Conservation (phyloP, 2,888 invertebrate genomes). For the Timandra comae region DNA sequence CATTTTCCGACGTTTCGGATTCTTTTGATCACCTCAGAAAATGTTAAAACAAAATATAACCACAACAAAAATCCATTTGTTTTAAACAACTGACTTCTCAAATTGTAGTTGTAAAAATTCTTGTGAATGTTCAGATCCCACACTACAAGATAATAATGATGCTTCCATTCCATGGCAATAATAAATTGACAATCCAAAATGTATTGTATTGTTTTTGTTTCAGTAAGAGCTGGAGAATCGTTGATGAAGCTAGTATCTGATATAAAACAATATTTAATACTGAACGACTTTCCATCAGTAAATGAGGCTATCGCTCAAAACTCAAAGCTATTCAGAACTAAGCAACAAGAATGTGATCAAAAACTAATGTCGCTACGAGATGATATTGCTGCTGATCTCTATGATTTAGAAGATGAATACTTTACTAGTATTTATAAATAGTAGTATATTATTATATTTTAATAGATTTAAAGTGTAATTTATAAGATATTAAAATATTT, state of each 20-base stretch:
- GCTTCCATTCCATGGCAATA: too few species aligned
- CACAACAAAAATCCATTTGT: too few species aligned
- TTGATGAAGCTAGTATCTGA: constrained; percentile 98
- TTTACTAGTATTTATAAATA: constrained; percentile 90
- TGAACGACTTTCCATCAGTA: constrained; percentile 98
- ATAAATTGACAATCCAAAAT: too few species aligned
- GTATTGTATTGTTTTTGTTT: constrained; percentile 30
- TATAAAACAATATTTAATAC: constrained; percentile 97
- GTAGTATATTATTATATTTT: constrained; percentile 7
- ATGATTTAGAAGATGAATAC: constrained; percentile 95
- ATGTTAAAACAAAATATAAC: too few species aligned
- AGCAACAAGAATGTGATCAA: constrained; percentile 94
- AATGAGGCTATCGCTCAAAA: constrained; percentile 98
- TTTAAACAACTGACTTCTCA: too few species aligned
- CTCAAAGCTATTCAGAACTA: constrained; percentile 90
- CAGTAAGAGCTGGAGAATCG: constrained; percentile 96
- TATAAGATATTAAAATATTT: neutral
- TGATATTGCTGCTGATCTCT: constrained; percentile 95
- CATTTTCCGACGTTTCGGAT: too few species aligned
- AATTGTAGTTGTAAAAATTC: too few species aligned
- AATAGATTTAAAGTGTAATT: neutral
- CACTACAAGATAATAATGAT: too few species aligned
- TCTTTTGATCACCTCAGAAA: too few species aligned
- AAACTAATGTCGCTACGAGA: constrained; percentile 94
- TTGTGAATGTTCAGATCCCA: too few species aligned